Evolutionary conservation across 2,113 vertebrate species (phyloP), one percentile per base, ranked within the genome.

Genomic region (Myrmecophaga tridactyla): DNA sequence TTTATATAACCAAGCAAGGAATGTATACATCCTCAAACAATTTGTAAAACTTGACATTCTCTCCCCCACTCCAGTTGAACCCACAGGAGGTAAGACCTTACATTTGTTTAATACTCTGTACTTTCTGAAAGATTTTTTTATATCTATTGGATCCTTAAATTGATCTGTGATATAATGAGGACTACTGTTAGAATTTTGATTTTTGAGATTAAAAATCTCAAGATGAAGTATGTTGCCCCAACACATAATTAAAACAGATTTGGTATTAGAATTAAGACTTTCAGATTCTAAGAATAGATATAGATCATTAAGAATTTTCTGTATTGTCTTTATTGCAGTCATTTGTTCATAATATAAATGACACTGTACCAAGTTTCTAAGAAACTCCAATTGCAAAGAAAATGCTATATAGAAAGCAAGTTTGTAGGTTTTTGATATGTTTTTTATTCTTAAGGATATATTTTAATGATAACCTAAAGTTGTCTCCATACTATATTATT

Each of bases 111-210:
- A 48, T 87, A 34, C 70, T 86, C n/a, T 82, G 13, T 77, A 56
- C 62, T 78, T 84, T 83, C 63, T 88, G 1, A 84, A 88, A 88
- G 27, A 15, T 36, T 17, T 90, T 90, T 90, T 93, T 95, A 46
- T 62, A 20, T 34, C 86, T 87, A 90, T 29, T 86, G 86, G 53
- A 83, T 95, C 20, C 17, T 72, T 87, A 90, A 78, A 25, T 80
- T 51, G 76, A 60, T 14, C 29, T 95, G 2, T 70, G 23, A 8
- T 56, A 73, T 84, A 91, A 60, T 89, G 85, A 84, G 15, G 31
- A 75, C n/a, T 41, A 81, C 56, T 29, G 78, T 36, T 56, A 69
- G 7, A 86, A 20, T 86, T 94, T 81, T 31, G 3, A 65, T 36
- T 86, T 75, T 89, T 85, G 36, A 81, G 65, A 75, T 85, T 36